Evolutionary conservation across 2,888 invertebrate genomes (phyloP), one percentile per base, ranked within the genome.

Genomic region (Tiliacea aurago): DNA sequence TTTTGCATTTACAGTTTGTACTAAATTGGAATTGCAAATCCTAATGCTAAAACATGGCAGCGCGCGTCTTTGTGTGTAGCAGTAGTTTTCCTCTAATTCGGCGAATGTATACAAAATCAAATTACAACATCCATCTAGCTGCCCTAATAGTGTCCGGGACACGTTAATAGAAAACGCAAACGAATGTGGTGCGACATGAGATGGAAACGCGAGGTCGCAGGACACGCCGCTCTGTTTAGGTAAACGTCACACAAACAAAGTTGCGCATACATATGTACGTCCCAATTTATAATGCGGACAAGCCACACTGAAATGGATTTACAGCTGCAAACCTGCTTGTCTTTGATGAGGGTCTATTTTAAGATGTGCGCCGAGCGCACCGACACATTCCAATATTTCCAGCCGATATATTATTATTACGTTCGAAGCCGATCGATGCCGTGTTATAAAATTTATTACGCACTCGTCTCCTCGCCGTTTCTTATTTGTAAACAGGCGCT

Each of bases 311-410:
- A 96, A 95, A 95, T 95, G 95, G 96, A 96, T 96, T 96, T 96
- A 96, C 96, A 95, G 96, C 96, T 95, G 95, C 95, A 94, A 95
- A 94, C 95, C 95, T 96, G 95, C 93, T 95, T 94, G 95, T 96
- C 96, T 96, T 96, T 96, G 96, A 96, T 96, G 96, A 96, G 94
- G 94, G 94, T 94, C 94, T 96, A 96, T 96, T 96, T 96, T 92
- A 90, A 94, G 95, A 95, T 90, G 90, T 93, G 93, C 91, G 93
- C 93, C 93, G 94, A 93, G 94, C 95, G 94, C 94, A 94, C 93
- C 92, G 93, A 93, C 94, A 92, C 94, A 95, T 95, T 94, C 95
- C 96, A 93, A 96, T 96, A 96, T 94, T 94, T 94, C 93, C 91
- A 94, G 89, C 93, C 94, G 91, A 96, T 96, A 96, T 95, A 95